Percentiles rank a stretch among this genome's conserved stretches.
Conservation (phyloP, 2,113 vertebrate species). For the Panurus biarmicus region DNA sequence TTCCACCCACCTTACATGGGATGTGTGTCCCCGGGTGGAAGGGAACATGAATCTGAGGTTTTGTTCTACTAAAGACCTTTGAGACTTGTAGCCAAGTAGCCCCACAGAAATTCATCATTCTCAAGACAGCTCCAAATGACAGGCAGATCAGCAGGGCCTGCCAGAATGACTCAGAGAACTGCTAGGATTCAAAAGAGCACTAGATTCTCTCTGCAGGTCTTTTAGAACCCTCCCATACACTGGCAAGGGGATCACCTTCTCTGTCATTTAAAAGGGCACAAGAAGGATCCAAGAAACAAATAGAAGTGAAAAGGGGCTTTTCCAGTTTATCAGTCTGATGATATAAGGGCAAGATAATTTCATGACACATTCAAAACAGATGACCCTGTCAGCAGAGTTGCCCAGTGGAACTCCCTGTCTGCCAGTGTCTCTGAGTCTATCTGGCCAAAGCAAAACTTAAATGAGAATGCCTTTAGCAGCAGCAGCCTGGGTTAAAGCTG, state of each 20-base stretch:
- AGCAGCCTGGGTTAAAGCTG: neutral
- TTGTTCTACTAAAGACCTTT: neutral
- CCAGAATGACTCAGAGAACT: neutral
- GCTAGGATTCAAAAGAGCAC: neutral
- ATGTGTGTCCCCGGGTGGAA: neutral
- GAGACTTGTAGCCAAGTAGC: neutral
- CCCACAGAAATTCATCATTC: neutral
- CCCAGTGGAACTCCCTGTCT: neutral
- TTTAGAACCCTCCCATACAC: neutral
- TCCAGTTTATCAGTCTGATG: neutral
- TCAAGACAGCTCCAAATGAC: neutral
- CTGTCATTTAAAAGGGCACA: neutral
- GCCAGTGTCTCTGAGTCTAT: rapidly evolving
- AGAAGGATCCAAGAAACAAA: neutral
- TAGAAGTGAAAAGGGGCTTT: neutral
- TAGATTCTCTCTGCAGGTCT: neutral
- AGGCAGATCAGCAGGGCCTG: neutral
- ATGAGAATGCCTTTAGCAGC: neutral
- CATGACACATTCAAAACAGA: neutral
- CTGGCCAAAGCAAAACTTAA: neutral
- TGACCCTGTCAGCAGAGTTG: neutral
- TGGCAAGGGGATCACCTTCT: neutral
- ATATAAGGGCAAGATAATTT: neutral
- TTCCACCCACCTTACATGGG: neutral
- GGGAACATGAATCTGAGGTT: neutral